Conservation (phyloP, 2,113 vertebrate genomes). For the Trematocara macrostoma region DNA sequence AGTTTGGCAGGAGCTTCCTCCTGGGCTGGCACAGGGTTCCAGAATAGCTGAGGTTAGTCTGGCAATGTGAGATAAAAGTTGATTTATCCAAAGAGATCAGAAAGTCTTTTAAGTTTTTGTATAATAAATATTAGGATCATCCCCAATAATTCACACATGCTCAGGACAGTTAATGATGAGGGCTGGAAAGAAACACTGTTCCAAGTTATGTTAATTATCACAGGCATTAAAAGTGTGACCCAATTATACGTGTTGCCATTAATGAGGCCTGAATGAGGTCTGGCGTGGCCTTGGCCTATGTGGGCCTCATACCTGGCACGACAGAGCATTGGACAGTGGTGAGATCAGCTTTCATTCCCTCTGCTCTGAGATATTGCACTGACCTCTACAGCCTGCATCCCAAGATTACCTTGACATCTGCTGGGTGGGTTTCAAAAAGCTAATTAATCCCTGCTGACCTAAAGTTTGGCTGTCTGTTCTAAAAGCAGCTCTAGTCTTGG, state of each 20-base stretch:
- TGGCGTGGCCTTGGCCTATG: constrained; percentile 6
- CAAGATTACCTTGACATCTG: constrained; percentile 77
- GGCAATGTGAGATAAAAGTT: neutral
- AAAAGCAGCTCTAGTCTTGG: constrained; percentile 49
- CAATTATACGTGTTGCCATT: constrained; percentile 14
- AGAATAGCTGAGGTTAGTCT: neutral
- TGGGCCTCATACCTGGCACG: constrained; percentile 23
- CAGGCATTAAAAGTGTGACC: constrained; percentile 14
- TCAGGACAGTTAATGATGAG: neutral
- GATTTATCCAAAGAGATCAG: neutral
- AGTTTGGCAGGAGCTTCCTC: constrained; percentile 12
- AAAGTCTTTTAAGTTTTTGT: neutral
- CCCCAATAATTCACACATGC: neutral
- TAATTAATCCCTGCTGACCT: constrained; percentile 79
- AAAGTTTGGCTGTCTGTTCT: constrained; percentile 57
- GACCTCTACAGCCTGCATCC: constrained; percentile 65
- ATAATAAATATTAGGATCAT: neutral
- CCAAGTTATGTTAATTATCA: neutral
- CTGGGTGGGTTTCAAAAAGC: constrained; percentile 67
- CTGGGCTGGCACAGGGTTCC: neutral
- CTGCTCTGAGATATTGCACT: constrained; percentile 65
- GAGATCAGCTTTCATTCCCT: constrained; percentile 41
- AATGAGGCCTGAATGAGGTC: constrained; percentile 40
- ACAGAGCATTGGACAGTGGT: constrained; percentile 24
- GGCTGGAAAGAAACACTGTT: neutral